Conservation (phyloP, 2,888 invertebrate species). For the Trypoxylon attenuatum region DNA sequence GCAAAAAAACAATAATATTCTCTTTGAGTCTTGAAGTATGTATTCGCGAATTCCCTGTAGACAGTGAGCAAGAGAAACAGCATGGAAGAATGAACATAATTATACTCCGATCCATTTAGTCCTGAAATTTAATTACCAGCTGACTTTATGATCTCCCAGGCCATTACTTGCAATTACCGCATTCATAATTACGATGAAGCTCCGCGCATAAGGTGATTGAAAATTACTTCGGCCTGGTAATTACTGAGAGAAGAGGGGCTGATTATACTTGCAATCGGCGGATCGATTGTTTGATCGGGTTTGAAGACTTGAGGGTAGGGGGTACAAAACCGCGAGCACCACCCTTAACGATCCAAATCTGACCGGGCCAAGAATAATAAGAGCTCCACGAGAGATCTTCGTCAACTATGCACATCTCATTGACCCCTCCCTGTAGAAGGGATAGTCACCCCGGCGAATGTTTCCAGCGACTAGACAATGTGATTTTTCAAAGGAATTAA, state of each 20-base stretch:
- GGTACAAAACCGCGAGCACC: background rate
- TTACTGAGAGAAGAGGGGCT: too few species aligned
- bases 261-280: background rate
- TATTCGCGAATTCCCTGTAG: too few species aligned
- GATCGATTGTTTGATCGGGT: background rate
- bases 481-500: conserved; percentile 16
- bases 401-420: conserved; percentile 24
- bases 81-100: too few species aligned
- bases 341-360: conserved; percentile 2
- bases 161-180: background rate
- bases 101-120: too few species aligned
- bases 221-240: background rate
- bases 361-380: background rate
- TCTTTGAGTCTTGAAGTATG: too few species aligned
- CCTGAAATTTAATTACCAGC: too few species aligned
- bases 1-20: too few species aligned
- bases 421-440: conserved; percentile 2
- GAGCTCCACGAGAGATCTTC: background rate
- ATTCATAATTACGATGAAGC: background rate
- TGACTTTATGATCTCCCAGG: too few species aligned
- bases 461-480: background rate
- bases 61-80: too few species aligned
- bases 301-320: background rate
- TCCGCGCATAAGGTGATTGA: background rate
- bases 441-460: background rate